Percentiles rank a stretch among this genome's conserved stretches.
Evolutionary conservation across 2,113 vertebrate genomes (phyloP).

Genomic region (Spheniscus mendiculus): DNA sequence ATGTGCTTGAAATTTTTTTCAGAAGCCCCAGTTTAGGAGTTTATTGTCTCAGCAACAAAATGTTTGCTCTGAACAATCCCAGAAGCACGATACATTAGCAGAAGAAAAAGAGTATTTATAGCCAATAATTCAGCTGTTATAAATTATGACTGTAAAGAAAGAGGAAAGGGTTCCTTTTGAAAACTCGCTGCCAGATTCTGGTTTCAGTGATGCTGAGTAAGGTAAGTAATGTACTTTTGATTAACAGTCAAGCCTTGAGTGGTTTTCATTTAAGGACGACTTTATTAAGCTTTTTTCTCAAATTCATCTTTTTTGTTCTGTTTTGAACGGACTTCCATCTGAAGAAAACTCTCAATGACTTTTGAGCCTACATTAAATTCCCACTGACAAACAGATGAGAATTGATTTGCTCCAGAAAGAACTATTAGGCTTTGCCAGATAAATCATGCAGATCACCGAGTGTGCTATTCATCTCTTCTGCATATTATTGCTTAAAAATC

Average conservation of each 20-base stretch:
- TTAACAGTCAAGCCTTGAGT: background rate
- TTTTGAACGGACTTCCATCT: background rate
- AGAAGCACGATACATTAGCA: background rate
- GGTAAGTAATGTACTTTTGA: background rate
- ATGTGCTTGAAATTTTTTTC: background rate
- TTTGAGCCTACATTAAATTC: background rate
- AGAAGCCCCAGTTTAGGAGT: background rate
- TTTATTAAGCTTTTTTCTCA: conserved; percentile 24
- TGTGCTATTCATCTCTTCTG: background rate
- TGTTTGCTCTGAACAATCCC: conserved; percentile 15
- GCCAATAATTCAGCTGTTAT: background rate
- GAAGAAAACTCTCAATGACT: background rate
- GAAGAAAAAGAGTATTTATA: background rate
- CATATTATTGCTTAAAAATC: background rate
- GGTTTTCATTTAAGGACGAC: background rate
- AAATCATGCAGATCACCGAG: background rate
- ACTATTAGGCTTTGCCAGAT: background rate
- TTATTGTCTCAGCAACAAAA: conserved; percentile 12
- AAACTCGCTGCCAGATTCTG: background rate
- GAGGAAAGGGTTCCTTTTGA: background rate
- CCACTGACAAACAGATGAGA: background rate
- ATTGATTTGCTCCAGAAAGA: background rate
- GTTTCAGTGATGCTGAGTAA: background rate
- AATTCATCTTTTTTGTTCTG: background rate
- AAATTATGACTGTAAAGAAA: background rate